Conservation (phyloP, 2,797 vertebrate genomes). For the Remorina albescens region DNA sequence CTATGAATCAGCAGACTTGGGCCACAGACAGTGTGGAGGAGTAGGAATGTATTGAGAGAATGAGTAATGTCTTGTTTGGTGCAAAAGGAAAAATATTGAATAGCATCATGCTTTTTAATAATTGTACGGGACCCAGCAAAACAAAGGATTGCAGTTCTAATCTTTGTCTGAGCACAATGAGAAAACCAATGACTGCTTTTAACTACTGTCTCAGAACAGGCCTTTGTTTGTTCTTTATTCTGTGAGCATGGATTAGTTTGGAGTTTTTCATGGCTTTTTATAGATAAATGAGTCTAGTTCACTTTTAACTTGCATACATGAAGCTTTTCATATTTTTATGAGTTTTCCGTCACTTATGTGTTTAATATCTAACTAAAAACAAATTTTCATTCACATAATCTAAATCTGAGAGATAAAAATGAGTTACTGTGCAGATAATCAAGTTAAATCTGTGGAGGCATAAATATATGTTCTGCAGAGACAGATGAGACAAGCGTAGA, state of each 20-base stretch:
- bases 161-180: not conserved
- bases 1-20: slow-evolving; percentile 4
- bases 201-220: not conserved
- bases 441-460: not conserved
- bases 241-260: not conserved
- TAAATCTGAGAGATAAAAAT: not conserved
- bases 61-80: slow-evolving; percentile 15
- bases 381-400: not conserved
- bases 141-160: not conserved
- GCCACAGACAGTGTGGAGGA: not conserved
- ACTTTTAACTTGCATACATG: not conserved
- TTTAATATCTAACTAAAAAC: not conserved
- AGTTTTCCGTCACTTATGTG: not conserved
- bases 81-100: slow-evolving; percentile 14
- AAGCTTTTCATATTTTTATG: not conserved
- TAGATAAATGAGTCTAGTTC: not conserved
- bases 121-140: slow-evolving; percentile 9
- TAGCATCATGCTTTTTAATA: not conserved
- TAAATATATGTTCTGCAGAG: not conserved
- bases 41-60: slow-evolving; percentile 1
- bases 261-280: not conserved
- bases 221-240: not conserved
- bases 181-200: slow-evolving; percentile 10
- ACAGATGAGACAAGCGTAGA: no score
- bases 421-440: not conserved